These are phyloP conservation scores for Chironomus riparius DNA, from an alignment of 2,888 invertebrate species.

Conservation along the genomic window DNA sequence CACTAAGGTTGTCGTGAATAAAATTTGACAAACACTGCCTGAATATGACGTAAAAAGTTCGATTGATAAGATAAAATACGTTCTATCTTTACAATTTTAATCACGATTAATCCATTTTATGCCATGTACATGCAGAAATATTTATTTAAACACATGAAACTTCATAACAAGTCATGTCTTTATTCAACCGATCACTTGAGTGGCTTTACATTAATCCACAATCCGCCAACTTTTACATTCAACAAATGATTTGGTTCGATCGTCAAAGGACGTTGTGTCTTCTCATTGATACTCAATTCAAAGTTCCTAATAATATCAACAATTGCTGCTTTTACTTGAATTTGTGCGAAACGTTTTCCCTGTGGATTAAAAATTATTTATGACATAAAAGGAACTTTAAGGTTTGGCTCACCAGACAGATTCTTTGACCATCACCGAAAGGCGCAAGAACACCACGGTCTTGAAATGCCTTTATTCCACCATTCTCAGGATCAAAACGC, in stretches of 20 bases:
- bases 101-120: background rate
- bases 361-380: too few species aligned
- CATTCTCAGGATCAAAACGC: slow-evolving; percentile 41
- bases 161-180: background rate
- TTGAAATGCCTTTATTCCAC: slow-evolving; percentile 32
- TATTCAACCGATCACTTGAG: background rate
- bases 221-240: slow-evolving; percentile 33
- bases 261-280: slow-evolving; percentile 34
- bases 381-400: background rate
- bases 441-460: slow-evolving; percentile 37
- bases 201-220: slow-evolving; percentile 34
- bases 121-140: too few species aligned
- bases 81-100: background rate
- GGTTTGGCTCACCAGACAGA: slow-evolving; percentile 33
- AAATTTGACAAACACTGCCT: too few species aligned
- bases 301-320: slow-evolving; percentile 37
- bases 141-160: too few species aligned
- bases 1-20: too few species aligned
- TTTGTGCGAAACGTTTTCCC: slow-evolving; percentile 36
- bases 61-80: too few species aligned
- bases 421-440: slow-evolving; percentile 41
- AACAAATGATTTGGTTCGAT: slow-evolving; percentile 31
- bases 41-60: too few species aligned
- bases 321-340: slow-evolving; percentile 38
- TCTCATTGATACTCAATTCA: slow-evolving; percentile 35